Evolutionary conservation across 1,140 invertebrate genomes (phyloP).

Genomic region (Drosophila equinoxialis): DNA sequence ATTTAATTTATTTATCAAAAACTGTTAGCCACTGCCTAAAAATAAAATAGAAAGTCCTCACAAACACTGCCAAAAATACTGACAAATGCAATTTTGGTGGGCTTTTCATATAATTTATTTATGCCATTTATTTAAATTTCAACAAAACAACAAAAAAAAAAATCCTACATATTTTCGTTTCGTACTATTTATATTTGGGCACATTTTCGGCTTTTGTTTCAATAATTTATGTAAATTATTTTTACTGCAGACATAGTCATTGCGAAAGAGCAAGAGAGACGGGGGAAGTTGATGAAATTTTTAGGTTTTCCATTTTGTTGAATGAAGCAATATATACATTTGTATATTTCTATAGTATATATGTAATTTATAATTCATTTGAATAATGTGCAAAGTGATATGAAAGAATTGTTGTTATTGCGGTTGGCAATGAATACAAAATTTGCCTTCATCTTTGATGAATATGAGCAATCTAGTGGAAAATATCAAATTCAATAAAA

Average conservation of each 20-base stretch:
- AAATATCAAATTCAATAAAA: no score
- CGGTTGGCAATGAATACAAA: constrained; percentile 12
- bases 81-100: constrained; percentile 57
- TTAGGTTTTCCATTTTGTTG: constrained; percentile 10
- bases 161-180: constrained; percentile 20
- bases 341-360: background rate
- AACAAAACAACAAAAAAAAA: constrained; percentile 11
- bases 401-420: constrained; percentile 5
- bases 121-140: constrained; percentile 53
- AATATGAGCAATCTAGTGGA: background rate
- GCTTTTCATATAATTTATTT: constrained; percentile 64
- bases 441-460: constrained; percentile 1
- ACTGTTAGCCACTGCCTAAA: constrained; percentile 25
- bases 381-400: constrained; percentile 13
- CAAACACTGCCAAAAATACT: constrained; percentile 1
- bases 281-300: background rate
- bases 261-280: background rate
- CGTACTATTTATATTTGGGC: constrained; percentile 31
- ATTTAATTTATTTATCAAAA: constrained; percentile 69
- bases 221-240: constrained; percentile 71
- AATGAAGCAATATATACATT: background rate
- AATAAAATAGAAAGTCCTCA: constrained; percentile 12
- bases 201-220: constrained; percentile 50
- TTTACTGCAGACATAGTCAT: constrained; percentile 3
- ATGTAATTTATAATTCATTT: constrained; percentile 17